Base-by-base conservation (phyloP, 2,888 invertebrate genomes). In the Netelia melanura region DNA sequence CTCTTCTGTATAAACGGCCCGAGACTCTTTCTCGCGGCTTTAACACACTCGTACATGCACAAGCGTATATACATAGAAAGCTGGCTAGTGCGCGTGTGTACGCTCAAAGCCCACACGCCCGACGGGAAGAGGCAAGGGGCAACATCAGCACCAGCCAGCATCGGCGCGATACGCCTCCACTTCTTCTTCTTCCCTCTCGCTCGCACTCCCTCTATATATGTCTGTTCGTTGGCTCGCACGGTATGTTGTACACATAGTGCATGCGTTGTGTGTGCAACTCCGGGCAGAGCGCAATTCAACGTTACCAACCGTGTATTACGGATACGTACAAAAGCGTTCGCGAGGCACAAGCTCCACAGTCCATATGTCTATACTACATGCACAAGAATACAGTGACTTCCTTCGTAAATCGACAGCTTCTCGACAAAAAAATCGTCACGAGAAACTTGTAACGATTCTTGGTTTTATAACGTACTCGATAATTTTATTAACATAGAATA, bases 161-260 rank as follows among this genome's bases (percentile, higher is more conserved):
- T 17, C 52, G 23, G 30, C 79, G 80, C 84, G 80, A 84, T 85
- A 87, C 87, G 87, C 87, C 87, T 87, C 85, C 87, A 67, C 85
- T 77, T 85, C 68, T 58, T 10, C 64, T 65, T 79, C 64, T 65
- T 74, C 43, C 64, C 52, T 65, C 62, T 25, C 43, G 30, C 71
- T 68, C 70, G 9, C 30, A 30, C 38, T 30, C 30, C 3, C 30
- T 54, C 54, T 14, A 52, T 52, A 52, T 17, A 17, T 17, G 25
- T 58, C 23, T 58, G 21, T 58, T 17, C 23, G 17, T 58, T 58
- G 23, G 58, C 58, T 9, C 21, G 17, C 58, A 23, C 9, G 58
- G 58, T 17, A 9, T 58, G 17, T 58, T 17, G 58, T 58, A 58
- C 58, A 58, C 58, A 58, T 17, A 17, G 17, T 58, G 58, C 6